Evolutionary conservation across 2,888 invertebrate genomes (phyloP).

Genomic region (Glyphotaelius pellucidus): DNA sequence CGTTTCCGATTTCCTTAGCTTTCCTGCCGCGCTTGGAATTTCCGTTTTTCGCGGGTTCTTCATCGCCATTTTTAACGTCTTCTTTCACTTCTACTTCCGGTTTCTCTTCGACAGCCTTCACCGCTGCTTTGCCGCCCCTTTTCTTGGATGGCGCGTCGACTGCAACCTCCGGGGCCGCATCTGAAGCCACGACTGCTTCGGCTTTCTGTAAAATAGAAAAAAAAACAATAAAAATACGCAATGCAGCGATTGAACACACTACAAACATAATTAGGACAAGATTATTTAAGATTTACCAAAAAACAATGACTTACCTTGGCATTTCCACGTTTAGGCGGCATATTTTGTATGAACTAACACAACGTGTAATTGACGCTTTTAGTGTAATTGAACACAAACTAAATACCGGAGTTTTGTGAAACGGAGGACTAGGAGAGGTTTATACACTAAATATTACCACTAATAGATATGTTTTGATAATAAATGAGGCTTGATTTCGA

Average conservation of each 20-base stretch:
- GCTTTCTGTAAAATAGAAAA: conserved; percentile 65
- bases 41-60: conserved; percentile 50
- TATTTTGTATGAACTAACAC: conserved; percentile 52
- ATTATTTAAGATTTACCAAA: conserved; percentile 32
- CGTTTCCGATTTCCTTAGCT: conserved; percentile 50
- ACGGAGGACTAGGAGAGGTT: conserved; percentile 7
- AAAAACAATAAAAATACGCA: conserved; percentile 8
- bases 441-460: conserved; percentile 11
- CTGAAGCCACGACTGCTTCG: conserved; percentile 52
- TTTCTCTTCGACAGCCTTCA: conserved; percentile 49
- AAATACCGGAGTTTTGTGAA: conserved; percentile 18
- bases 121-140: conserved; percentile 55
- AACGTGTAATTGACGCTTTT: conserved; percentile 60
- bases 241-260: not conserved
- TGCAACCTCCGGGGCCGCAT: conserved; percentile 47
- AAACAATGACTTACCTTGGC: conserved; percentile 63
- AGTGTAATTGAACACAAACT: conserved; percentile 5
- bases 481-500: not conserved
- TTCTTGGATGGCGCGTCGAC: conserved; percentile 48
- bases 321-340: conserved; percentile 67
- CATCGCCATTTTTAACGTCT: conserved; percentile 45
- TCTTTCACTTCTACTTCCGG: conserved; percentile 40
- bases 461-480: not conserved
- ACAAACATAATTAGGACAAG: not conserved
- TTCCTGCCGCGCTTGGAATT: conserved; percentile 46